These are phyloP conservation scores for Channallabes apus DNA, from an alignment of 2,797 vertebrate species.

Conservation along the genomic window DNA sequence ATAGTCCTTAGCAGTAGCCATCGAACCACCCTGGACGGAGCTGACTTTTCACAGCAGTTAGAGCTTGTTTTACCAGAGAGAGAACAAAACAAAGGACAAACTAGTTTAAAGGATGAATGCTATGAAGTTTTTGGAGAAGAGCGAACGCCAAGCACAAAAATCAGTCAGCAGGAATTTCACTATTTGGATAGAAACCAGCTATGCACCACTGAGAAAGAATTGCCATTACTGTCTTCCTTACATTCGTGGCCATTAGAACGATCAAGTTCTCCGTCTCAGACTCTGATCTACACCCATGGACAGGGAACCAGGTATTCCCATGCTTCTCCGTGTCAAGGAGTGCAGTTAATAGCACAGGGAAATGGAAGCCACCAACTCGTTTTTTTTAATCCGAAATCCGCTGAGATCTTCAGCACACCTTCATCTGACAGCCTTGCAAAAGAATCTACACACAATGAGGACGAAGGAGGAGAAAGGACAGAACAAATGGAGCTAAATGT, in stretches of 20 bases:
- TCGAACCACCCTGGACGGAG: constrained; percentile 61
- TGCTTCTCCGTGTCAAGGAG: constrained; percentile 8
- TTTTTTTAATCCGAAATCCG: constrained; percentile 16
- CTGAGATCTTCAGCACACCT: constrained; percentile 11
- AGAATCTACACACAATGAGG: constrained; percentile 23
- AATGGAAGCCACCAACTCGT: not conserved
- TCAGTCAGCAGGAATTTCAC: constrained; percentile 23
- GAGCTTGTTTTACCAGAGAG: constrained; percentile 71
- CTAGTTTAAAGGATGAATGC: not conserved
- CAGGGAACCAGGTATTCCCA: constrained; percentile 2
- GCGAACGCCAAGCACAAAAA: constrained; percentile 42
- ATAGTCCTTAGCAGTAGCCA: constrained; percentile 75
- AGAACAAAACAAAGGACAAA: constrained; percentile 47
- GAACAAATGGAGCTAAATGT: constrained; percentile 34
- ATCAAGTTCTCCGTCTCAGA: constrained; percentile 24
- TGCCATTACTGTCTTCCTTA: constrained; percentile 53
- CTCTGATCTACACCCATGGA: constrained; percentile 42
- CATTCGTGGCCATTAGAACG: constrained; percentile 36
- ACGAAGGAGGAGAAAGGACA: constrained; percentile 1
- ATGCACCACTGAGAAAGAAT: constrained; percentile 43
- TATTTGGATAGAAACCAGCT: constrained; percentile 23
- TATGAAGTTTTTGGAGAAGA: constrained; percentile 13
- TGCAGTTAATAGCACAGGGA: constrained; percentile 11
- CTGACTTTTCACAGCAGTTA: constrained; percentile 64
- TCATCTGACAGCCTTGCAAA: not conserved